Percentiles rank a stretch among this genome's conserved stretches.
These are phyloP conservation scores for Zoroaster sp. DNA, from an alignment of 53 echinoderm and acorn worm species.

Conservation along the genomic window DNA sequence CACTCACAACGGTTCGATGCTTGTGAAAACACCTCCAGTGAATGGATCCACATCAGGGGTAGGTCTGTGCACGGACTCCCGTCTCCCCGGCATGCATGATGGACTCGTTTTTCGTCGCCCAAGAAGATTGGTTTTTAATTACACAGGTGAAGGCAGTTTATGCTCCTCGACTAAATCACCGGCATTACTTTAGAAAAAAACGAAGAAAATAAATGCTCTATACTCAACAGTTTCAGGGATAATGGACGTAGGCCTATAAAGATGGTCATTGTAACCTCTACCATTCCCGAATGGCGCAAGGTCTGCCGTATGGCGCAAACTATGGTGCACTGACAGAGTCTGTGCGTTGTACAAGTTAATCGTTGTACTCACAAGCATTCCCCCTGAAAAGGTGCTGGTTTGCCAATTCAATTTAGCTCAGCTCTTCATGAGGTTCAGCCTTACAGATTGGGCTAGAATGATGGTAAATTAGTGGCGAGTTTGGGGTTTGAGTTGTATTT, in stretches of 20 bases:
- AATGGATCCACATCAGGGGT: not conserved
- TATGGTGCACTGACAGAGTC: no score
- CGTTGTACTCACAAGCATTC: no score
- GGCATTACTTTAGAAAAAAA: not conserved
- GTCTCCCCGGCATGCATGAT: not conserved
- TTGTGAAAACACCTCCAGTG: not conserved
- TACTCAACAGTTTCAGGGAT: slow-evolving; percentile 1
- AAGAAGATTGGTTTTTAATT: not conserved
- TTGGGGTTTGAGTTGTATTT: no score
- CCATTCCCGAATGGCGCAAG: not conserved
- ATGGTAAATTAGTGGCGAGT: no score
- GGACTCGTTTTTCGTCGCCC: not conserved
- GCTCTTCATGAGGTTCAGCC: no score
- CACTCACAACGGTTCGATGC: not conserved
- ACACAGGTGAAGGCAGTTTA: slow-evolving; percentile 29
- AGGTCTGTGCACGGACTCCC: not conserved
- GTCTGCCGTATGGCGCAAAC: not conserved
- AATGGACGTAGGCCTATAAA: slow-evolving; percentile 20
- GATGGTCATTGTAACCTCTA: not conserved
- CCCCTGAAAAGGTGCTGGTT: no score
- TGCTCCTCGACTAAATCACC: not conserved
- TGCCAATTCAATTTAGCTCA: no score
- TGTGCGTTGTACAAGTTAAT: no score
- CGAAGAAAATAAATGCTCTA: not conserved
- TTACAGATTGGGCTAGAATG: no score